Evolutionary conservation across 2,797 vertebrate genomes (phyloP).

Genomic region (Sparus aurata): DNA sequence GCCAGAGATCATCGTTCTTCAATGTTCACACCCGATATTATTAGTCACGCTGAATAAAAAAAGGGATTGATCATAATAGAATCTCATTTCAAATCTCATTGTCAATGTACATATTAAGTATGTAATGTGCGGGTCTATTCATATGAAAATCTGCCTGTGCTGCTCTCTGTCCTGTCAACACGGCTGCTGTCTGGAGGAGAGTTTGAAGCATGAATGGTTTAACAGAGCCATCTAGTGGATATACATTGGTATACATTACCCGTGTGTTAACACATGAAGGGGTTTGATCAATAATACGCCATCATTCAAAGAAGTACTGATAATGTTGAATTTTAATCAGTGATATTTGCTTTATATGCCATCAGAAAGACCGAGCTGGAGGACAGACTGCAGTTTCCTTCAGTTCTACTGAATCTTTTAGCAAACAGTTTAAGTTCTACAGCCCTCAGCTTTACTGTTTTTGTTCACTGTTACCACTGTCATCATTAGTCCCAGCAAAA

Average conservation of each 20-base stretch:
- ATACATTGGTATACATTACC: not conserved
- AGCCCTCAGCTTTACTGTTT: not conserved
- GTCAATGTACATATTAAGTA: conserved; percentile 28
- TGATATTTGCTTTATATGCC: too few species aligned
- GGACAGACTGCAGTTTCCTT: not conserved
- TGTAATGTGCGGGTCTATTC: conserved; percentile 34
- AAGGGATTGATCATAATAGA: conserved; percentile 23
- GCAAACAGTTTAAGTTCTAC: not conserved
- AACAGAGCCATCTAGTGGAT: conserved; percentile 73
- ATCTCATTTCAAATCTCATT: conserved; percentile 33
- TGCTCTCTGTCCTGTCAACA: not conserved
- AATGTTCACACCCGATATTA: conserved; percentile 40
- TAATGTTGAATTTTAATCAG: too few species aligned
- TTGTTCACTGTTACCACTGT: not conserved
- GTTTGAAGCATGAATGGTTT: not conserved
- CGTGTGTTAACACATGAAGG: not conserved
- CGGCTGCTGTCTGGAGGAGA: not conserved
- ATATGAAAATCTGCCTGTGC: conserved; percentile 31
- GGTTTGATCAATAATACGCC: not conserved
- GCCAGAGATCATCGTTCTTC: conserved; percentile 44
- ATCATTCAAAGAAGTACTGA: too few species aligned
- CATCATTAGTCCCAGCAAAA: not conserved
- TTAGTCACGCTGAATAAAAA: conserved; percentile 17
- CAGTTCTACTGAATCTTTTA: not conserved
- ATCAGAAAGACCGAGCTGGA: too few species aligned